Conservation (phyloP, 1,140 invertebrate species). For the Drosophila ercepeae region DNA sequence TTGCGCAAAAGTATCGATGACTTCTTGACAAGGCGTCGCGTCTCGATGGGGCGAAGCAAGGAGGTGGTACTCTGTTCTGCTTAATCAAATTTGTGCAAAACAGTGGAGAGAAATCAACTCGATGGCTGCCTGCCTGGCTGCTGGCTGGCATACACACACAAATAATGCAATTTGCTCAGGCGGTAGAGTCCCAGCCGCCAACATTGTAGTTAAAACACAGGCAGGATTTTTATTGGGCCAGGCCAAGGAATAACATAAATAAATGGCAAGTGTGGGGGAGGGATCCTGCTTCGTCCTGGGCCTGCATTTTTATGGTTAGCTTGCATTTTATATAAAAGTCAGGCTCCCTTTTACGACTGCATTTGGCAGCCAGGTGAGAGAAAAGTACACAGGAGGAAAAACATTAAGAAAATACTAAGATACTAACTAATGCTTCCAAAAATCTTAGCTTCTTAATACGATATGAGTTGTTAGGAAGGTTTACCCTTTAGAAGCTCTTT, state of each 20-base stretch:
- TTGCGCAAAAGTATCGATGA: slow-evolving; percentile 82
- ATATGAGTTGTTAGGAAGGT: not conserved
- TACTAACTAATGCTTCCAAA: not conserved
- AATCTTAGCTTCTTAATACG: not conserved
- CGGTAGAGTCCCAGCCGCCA: slow-evolving; percentile 20
- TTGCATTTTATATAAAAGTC: slow-evolving; percentile 63
- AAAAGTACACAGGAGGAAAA: slow-evolving; percentile 7
- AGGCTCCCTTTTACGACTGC: slow-evolving; percentile 45
- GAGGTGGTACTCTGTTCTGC: slow-evolving; percentile 21
- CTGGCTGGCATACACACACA: slow-evolving; percentile 42
- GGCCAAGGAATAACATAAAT: slow-evolving; percentile 55
- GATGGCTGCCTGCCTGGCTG: slow-evolving; percentile 6
- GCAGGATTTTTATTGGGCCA: slow-evolving; percentile 40
- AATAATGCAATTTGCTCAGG: slow-evolving; percentile 72
- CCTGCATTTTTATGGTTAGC: slow-evolving; percentile 70
- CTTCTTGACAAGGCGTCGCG: slow-evolving; percentile 56
- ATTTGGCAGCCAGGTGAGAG: slow-evolving; percentile 34
- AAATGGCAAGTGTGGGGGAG: slow-evolving; percentile 26
- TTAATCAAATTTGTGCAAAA: slow-evolving; percentile 73
- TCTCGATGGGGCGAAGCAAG: not conserved
- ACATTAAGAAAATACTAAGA: not conserved
- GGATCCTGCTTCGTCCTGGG: not conserved
- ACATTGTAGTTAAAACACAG: slow-evolving; percentile 60
- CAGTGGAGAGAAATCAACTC: slow-evolving; percentile 40
- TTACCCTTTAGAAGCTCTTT: too few species aligned